Percentiles rank a stretch among this genome's conserved stretches.
phyloP scores from a whole-genome alignment of 1,140 invertebrate species.

The Teleogryllus occipitalis region DNA sequence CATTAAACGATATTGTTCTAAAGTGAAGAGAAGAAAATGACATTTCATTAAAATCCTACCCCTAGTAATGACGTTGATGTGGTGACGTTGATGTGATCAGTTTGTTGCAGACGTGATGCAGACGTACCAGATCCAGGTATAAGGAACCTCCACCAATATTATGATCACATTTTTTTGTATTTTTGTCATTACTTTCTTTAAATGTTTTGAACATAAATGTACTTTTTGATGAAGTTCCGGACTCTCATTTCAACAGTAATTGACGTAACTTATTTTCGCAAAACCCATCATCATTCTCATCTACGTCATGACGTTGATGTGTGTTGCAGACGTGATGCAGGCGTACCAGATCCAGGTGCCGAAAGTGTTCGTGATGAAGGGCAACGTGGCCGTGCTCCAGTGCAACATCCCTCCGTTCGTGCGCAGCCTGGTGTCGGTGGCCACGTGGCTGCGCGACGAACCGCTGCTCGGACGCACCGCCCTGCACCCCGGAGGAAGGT shows the following conservation, averaged over 20 bases:
- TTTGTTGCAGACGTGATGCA: constrained; percentile 22
- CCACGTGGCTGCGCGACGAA: constrained; percentile 38
- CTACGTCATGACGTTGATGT: not conserved
- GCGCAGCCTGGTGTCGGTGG: constrained; percentile 39
- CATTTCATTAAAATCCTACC: too few relatives aligned
- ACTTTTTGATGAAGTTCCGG: too few relatives aligned
- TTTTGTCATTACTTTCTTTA: too few relatives aligned
- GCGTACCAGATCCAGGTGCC: constrained; percentile 38
- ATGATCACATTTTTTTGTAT: too few relatives aligned
- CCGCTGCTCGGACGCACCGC: constrained; percentile 21
- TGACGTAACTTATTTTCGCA: too few relatives aligned
- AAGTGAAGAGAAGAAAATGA: too few relatives aligned
- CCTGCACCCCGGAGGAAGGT: constrained; percentile 29
- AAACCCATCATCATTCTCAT: not conserved
- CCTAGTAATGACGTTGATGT: too few relatives aligned
- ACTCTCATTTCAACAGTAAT: too few relatives aligned
- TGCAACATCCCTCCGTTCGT: constrained; percentile 42
- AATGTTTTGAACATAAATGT: too few relatives aligned
- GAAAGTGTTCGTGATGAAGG: constrained; percentile 39
- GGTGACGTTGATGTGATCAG: too few relatives aligned
- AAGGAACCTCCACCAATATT: too few relatives aligned
- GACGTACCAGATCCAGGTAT: constrained; percentile 37
- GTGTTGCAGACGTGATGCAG: constrained; percentile 22
- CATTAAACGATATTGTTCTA: too few relatives aligned
- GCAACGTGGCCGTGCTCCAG: constrained; percentile 43